Base-by-base conservation (phyloP, 2,113 vertebrate species). In the Psettodes erumei region DNA sequence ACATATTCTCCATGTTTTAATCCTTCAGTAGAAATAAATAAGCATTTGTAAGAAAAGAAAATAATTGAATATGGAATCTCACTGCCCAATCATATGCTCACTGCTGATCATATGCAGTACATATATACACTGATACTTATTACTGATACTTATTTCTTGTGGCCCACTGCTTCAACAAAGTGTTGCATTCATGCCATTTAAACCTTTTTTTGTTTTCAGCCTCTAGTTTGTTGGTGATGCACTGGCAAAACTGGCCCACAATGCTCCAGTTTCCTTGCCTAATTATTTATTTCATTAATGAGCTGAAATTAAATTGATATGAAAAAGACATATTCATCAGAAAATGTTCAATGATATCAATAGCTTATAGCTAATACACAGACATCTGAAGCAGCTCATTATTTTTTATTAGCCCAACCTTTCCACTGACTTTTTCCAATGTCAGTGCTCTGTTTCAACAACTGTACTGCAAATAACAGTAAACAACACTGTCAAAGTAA, bases 401-500 rank as follows among this genome's bases (percentile, higher is more conserved):
- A 37, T 59, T 28, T 64, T 38, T 54, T 47, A 21, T 45, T 15
- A 51, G 5, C 25, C 21, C 12, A 47, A 67, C 47, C 25, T 60
- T 42, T 55, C 35, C 8, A 47, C 35, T 30, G 50, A 11, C 33
- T 51, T 47, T n/a, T 50, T 21, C 47, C 77, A 66, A 15, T 23
- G 42, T 42, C 53, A 60, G 18, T 19, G 35, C 21, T 66, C 45
- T 51, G 54, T 70, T 53, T 61, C 67, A 62, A 51, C 19, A 48
- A 21, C 40, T 58, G 33, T 12, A 18, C 51, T 21, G 63, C 60
- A 40, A 6, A 73, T 40, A 42, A 73, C 42, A 51, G 51, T 64
- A 69, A 64, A 38, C 58, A 70, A 28, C 2, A 1, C 43, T 4
- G 1, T 60, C 42, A 50, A 42, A 67, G 55, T 15, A 51, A 18